Evolutionary conservation across 2,797 vertebrate genomes (phyloP), one percentile per base, ranked within the genome.

Genomic region (Falco cherrug): DNA sequence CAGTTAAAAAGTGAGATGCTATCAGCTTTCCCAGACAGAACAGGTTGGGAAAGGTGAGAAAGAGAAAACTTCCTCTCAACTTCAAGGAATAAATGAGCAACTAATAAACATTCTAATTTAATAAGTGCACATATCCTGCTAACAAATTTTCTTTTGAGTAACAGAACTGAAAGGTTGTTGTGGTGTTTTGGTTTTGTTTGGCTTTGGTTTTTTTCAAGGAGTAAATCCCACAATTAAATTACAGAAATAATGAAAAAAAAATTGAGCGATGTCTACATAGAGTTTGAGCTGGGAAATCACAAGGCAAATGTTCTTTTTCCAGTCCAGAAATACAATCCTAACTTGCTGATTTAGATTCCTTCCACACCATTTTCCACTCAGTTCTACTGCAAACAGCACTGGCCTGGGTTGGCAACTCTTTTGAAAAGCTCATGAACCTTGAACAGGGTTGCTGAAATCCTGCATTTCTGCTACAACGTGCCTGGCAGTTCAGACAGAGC

Each of bases 1-100:
- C 60, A 81, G 48, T 60, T 92, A 71, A 84, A 95, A 90, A 82
- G 33, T 15, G 74, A 93, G 91, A 97, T 95, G 84, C 94, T 94
- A 94, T 97, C 93, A 91, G 87, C 51, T 92, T 86, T 93, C 69
- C 68, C 87, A 89, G 82, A 81, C 69, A 88, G 84, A 89, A 60
- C 25, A 78, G n/a, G 47, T 15, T 75, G 65, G 47, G 75, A 83
- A 94, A 95, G 39, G 87, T 83, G 35, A 56, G 33, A 73, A 82
- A 70, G 64, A 80, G 37, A 75, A 84, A 75, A 63, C 13, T 86
- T 94, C 82, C 67, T 91, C 26, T 88, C 31, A 57, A 51, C 21
- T 29, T 88, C 50, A 89, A 75, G 69, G 51, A 73, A 59, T 76
- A 87, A 81, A 90, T 76, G 35, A 96, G 39, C 54, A 90, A 69